phyloP scores from a whole-genome alignment of 2,888 invertebrate species.

The Limenitis camilla region DNA sequence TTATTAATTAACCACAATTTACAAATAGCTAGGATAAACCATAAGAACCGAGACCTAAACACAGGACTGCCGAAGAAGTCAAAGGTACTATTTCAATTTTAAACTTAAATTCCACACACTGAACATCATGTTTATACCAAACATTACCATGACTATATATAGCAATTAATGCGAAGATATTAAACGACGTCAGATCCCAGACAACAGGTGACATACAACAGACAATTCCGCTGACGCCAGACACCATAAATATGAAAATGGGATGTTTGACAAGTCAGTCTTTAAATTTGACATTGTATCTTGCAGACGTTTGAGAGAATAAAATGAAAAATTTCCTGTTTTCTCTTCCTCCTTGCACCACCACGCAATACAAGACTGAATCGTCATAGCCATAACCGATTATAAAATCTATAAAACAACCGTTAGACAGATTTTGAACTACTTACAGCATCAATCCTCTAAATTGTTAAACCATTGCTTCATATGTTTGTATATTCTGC shows the following conservation, averaged over 20 bases:
- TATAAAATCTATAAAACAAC: conserved; percentile 59
- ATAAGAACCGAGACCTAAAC: no score
- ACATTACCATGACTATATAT: no score
- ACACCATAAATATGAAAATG: neutral
- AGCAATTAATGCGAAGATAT: no score
- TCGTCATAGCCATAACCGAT: conserved; percentile 57
- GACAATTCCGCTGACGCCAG: conserved; percentile 1
- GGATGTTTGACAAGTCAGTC: neutral
- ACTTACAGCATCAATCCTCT: conserved; percentile 28
- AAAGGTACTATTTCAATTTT: no score
- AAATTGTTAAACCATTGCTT: conserved; percentile 3
- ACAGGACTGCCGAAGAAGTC: no score
- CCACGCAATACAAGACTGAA: conserved; percentile 23
- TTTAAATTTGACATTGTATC: no score
- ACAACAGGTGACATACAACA: conserved; percentile 29
- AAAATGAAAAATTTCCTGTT: neutral
- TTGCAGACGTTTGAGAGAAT: neutral
- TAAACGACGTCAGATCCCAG: no score
- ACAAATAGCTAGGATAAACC: no score
- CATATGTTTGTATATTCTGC: neutral
- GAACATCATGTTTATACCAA: no score
- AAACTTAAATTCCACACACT: no score
- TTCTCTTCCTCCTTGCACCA: conserved; percentile 17
- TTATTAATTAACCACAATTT: no score
- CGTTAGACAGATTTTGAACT: conserved; percentile 34